Evolutionary conservation across 2,797 vertebrate genomes (phyloP), one percentile per base, ranked within the genome.

Genomic region (Typhlichthys subterraneus): DNA sequence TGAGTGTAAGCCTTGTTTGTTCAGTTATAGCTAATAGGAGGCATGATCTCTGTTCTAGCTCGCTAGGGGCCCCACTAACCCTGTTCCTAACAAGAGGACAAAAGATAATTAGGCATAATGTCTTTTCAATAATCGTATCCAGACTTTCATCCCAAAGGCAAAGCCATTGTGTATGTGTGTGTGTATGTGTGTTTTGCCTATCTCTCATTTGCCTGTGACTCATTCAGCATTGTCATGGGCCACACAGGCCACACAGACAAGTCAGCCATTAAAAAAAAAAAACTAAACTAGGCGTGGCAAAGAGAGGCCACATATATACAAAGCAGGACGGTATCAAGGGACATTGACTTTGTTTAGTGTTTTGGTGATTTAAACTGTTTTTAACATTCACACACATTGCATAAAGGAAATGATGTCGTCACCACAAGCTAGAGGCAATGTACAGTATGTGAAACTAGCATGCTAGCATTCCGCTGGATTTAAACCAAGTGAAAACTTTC

Each of bases 241-340:
- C 68, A 19, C 55, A 53, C 75, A 69, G 70, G 70, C 69, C 78
- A 69, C 70, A 66, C 59, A 79, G 33, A 73, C 75, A 68, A 31
- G 63, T 52, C 10, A 54, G 66, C 52, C 70, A 76, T 85, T 73
- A 84, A 79, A 74, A 85, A 74, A 85, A 74, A 4, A 29, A 29
- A 29, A 29, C 23, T 29, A 29, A 76, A 70, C 59, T 75, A 75
- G 88, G 86, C 81, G 88, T 88, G 89, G 82, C 65, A 70, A 69
- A 65, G 69, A 31, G 53, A 70, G 80, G 64, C 38, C 14, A 2
- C 61, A 70, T 42, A 61, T 8, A 63, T 23, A 87, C 82, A 86
- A 85, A 85, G 79, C 72, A 52, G 45, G 23, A 47, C 42, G 52
- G 48, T 70, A 46, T 71, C 48, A 70, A 45, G 11, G 59, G 68